A percentile compares a stretch with the other conserved stretches of the same genome.
These are phyloP conservation scores for Helogale parvula DNA, from an alignment of 2,113 vertebrate species.

Conservation along the genomic window DNA sequence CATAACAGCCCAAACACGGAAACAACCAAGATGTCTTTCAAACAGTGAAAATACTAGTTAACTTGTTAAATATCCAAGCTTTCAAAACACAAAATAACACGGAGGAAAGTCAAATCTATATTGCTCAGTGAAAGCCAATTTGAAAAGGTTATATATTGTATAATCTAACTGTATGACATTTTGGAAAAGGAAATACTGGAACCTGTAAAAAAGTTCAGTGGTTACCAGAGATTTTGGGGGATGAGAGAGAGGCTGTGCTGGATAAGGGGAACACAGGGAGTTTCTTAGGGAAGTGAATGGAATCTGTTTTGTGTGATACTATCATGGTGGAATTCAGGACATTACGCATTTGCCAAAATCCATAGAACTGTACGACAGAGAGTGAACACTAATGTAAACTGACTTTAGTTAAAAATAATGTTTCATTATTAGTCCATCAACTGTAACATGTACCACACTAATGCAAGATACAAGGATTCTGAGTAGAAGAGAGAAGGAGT, in stretches of 20 bases:
- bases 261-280: not conserved
- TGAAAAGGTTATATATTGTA: not conserved
- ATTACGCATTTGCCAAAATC: not conserved
- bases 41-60: not conserved
- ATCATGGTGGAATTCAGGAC: not conserved
- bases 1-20: not conserved
- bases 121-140: not conserved
- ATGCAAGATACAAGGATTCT: not conserved
- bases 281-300: not conserved
- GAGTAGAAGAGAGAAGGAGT: not conserved
- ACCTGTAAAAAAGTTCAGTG: not conserved
- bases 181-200: not conserved
- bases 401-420: not conserved
- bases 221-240: not conserved
- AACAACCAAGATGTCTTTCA: not conserved
- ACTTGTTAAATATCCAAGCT: not conserved
- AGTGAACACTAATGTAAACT: not conserved
- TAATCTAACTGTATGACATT: not conserved
- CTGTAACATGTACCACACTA: not conserved
- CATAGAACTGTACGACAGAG: not conserved
- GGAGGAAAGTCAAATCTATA: not conserved
- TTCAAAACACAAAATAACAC: not conserved
- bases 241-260: not conserved
- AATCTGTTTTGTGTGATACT: not conserved
- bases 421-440: not conserved